A percentile compares a stretch with the other conserved stretches of the same genome.
phyloP scores from a whole-genome alignment of 1,140 invertebrate species.

The Drosophila pectinifera region DNA sequence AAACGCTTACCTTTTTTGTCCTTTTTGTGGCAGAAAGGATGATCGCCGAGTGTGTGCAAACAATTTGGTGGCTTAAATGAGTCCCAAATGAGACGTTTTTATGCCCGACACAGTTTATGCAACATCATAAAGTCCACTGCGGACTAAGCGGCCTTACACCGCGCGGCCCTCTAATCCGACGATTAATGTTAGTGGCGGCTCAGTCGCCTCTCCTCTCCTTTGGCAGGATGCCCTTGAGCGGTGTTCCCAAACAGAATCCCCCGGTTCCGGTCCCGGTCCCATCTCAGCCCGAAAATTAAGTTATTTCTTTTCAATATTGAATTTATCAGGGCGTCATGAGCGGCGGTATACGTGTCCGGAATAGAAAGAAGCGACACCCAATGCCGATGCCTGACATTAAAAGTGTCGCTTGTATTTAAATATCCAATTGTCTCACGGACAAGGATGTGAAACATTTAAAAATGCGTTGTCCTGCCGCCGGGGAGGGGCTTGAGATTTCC shows the following conservation, averaged over 20 bases:
- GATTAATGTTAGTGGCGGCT: conserved; percentile 8
- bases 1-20: conserved; percentile 17
- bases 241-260: background rate
- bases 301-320: conserved; percentile 83
- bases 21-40: conserved; percentile 27
- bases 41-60: conserved; percentile 56
- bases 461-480: conserved; percentile 45
- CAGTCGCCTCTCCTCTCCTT: too few relatives aligned
- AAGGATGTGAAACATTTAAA: conserved; percentile 77
- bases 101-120: conserved; percentile 68
- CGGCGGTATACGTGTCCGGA: conserved; percentile 62
- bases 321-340: conserved; percentile 70
- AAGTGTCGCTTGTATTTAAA: conserved; percentile 78
- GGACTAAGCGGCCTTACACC: conserved; percentile 17
- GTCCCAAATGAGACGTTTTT: conserved; percentile 80
- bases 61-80: conserved; percentile 80
- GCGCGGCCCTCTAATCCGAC: conserved; percentile 33
- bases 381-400: conserved; percentile 52
- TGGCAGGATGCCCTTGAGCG: background rate
- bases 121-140: conserved; percentile 65
- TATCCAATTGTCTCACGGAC: conserved; percentile 64
- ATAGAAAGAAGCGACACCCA: conserved; percentile 36
- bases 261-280: background rate
- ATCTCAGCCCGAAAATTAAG: conserved; percentile 60
- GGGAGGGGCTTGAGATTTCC: conserved; percentile 3